These are phyloP conservation scores for Pseudococcus jackbeardsleyi DNA, from an alignment of 2,888 invertebrate genomes.

Conservation along the genomic window DNA sequence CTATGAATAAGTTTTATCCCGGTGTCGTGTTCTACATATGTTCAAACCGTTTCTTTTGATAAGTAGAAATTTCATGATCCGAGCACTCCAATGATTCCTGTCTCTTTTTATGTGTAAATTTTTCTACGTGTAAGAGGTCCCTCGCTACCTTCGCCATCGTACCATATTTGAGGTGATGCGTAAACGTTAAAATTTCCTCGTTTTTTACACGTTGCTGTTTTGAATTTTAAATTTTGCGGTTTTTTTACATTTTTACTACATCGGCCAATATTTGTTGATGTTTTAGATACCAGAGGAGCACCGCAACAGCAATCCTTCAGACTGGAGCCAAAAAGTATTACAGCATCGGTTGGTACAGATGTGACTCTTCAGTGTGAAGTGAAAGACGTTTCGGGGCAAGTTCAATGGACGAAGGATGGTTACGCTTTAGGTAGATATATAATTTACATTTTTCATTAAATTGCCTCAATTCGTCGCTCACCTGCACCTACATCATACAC, in stretches of 20 bases:
- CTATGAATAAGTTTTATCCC: slow-evolving; percentile 25
- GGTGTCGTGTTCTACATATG: not conserved
- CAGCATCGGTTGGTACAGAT: slow-evolving; percentile 88
- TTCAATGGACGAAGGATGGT: slow-evolving; percentile 98
- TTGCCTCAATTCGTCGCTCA: slow-evolving; percentile 10
- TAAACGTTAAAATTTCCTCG: not conserved
- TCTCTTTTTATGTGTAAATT: no score
- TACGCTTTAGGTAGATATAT: slow-evolving; percentile 92
- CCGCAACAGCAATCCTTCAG: slow-evolving; percentile 83
- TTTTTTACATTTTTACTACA: not conserved
- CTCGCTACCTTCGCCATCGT: no score
- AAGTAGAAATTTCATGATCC: not conserved
- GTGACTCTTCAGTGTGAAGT: slow-evolving; percentile 92
- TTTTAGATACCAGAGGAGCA: slow-evolving; percentile 57
- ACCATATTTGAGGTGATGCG: not conserved
- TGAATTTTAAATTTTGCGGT: slow-evolving; percentile 11
- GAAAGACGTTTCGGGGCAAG: slow-evolving; percentile 86
- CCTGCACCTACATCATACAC: not conserved
- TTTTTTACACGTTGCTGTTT: not conserved
- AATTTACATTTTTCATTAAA: slow-evolving; percentile 47
- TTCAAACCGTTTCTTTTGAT: not conserved
- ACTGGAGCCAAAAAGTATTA: slow-evolving; percentile 91
- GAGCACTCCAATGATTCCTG: no score
- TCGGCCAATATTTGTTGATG: slow-evolving; percentile 8
- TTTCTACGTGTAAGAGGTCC: no score